phyloP scores from a whole-genome alignment of 2,888 invertebrate species.

The Ischnura elegans region DNA sequence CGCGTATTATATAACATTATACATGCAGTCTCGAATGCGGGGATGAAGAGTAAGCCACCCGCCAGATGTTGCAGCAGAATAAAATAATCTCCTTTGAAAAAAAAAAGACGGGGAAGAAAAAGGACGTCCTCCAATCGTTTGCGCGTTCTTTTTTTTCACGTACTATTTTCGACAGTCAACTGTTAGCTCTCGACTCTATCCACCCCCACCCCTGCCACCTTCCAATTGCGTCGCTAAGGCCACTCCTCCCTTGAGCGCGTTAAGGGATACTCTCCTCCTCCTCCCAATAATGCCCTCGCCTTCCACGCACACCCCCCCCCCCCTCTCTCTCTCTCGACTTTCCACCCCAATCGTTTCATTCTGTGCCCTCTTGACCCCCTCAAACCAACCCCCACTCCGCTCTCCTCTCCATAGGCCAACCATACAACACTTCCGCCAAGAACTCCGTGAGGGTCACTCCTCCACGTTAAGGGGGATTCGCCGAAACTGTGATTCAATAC shows the following conservation, averaged over 20 bases:
- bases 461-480: too few relatives aligned
- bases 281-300: constrained; percentile 1
- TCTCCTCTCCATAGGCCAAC: background rate
- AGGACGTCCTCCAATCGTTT: constrained; percentile 8
- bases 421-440: background rate
- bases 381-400: background rate
- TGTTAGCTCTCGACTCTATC: constrained; percentile 8
- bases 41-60: background rate
- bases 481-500: too few relatives aligned
- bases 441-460: background rate
- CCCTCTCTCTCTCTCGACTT: background rate
- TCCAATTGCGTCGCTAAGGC: too few relatives aligned
- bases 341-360: constrained; percentile 28
- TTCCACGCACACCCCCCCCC: too few relatives aligned
- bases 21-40: constrained; percentile 38
- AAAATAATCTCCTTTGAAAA: background rate
- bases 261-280: background rate
- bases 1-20: constrained; percentile 33
- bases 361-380: constrained; percentile 17
- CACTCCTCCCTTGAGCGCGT: background rate
- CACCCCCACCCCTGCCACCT: background rate
- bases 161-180: constrained; percentile 14
- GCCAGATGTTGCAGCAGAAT: constrained; percentile 37
- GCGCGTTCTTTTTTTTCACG: background rate
- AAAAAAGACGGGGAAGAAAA: constrained; percentile 1